phyloP scores from a whole-genome alignment of 1,140 invertebrate genomes.

The Mamestra configurata region DNA sequence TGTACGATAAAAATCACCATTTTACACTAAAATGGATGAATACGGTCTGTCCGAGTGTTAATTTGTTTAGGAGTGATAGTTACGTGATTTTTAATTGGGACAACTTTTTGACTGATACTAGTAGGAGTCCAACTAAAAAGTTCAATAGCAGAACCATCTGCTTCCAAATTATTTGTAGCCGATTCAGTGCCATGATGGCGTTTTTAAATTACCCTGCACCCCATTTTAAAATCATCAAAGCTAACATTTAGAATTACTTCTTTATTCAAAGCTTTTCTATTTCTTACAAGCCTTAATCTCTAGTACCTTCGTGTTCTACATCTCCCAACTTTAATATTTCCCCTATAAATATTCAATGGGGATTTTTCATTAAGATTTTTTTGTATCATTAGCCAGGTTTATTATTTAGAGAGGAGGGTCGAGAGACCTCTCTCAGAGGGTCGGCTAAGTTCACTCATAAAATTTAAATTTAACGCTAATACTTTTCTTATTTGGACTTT shows the following conservation, averaged over 20 bases:
- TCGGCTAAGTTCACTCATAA: constrained; percentile 51
- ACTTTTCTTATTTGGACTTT: constrained; percentile 46
- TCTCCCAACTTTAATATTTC: constrained; percentile 48
- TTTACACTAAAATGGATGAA: constrained; percentile 32
- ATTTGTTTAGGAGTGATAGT: constrained; percentile 15
- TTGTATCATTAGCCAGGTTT: constrained; percentile 55
- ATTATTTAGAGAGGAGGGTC: constrained; percentile 49
- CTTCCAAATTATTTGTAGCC: neutral
- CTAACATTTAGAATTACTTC: constrained; percentile 16
- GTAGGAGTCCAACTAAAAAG: too few species aligned
- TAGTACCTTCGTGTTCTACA: constrained; percentile 39
- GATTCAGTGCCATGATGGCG: neutral
- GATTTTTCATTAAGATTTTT: constrained; percentile 55
- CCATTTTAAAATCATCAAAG: constrained; percentile 23
- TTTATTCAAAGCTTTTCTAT: constrained; percentile 46
- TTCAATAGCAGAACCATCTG: neutral
- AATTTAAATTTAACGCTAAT: constrained; percentile 51
- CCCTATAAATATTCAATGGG: constrained; percentile 54
- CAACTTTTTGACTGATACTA: too few species aligned
- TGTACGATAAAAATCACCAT: constrained; percentile 42
- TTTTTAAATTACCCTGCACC: neutral
- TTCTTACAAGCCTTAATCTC: constrained; percentile 34
- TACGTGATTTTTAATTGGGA: too few species aligned
- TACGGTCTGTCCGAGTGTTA: neutral
- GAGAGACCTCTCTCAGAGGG: constrained; percentile 40